Evolutionary conservation across 2,113 vertebrate species (phyloP).

Genomic region (Lampris megalopsis): DNA sequence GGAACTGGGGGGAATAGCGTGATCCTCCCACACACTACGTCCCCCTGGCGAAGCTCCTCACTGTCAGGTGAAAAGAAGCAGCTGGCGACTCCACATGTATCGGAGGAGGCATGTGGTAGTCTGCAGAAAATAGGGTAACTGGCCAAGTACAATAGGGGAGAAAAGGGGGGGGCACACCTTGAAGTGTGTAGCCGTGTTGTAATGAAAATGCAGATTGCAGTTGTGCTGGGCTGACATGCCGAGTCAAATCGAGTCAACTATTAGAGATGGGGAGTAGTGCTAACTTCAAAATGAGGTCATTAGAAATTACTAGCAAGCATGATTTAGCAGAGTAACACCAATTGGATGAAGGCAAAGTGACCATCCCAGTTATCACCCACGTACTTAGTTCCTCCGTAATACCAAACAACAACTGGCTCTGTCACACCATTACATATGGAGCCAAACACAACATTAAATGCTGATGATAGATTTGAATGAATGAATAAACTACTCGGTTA

Average conservation of each 20-base stretch:
- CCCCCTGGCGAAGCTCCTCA: no score
- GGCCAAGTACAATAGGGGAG: no score
- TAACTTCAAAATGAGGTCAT: constrained; percentile 43
- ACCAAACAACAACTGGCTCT: constrained; percentile 6
- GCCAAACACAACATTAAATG: not conserved
- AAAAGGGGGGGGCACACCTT: no score
- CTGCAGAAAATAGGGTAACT: no score
- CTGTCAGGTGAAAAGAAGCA: no score
- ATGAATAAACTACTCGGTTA: not conserved
- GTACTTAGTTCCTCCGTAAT: constrained; percentile 14
- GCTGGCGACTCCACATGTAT: no score
- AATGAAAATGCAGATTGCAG: no score
- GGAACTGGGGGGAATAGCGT: no score
- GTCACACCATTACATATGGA: not conserved
- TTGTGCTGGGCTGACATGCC: no score
- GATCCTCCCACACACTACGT: no score
- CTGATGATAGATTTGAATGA: not conserved
- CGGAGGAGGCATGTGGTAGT: no score
- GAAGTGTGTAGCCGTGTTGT: no score
- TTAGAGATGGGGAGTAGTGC: constrained; percentile 4
- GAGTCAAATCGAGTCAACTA: not conserved
- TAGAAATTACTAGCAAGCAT: constrained; percentile 37
- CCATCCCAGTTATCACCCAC: not conserved
- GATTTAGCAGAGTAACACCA: not conserved
- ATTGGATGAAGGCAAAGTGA: not conserved